Percentiles rank a stretch among this genome's conserved stretches.
Evolutionary conservation across 2,888 invertebrate species (phyloP).

Genomic region (Andrena marginata): DNA sequence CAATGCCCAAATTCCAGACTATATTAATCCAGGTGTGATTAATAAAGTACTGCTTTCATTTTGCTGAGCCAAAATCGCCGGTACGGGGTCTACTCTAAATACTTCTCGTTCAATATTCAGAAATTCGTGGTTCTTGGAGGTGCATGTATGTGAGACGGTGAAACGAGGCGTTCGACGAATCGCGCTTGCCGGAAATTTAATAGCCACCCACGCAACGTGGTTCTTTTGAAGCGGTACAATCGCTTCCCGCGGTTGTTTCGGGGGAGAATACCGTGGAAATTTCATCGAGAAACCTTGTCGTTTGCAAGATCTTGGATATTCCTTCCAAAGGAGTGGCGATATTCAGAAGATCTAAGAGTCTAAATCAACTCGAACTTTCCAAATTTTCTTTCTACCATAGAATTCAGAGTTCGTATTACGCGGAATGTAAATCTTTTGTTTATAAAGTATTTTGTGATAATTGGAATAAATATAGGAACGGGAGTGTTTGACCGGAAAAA

Average conservation of each 20-base stretch:
- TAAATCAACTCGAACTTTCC: not conserved
- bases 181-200: slow-evolving; percentile 25
- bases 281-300: not conserved
- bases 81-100: not conserved
- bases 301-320: not conserved
- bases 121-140: not conserved
- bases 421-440: not conserved
- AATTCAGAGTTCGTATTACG: not conserved
- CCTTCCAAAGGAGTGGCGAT: not conserved
- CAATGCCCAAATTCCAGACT: too few species aligned
- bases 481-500: too few species aligned
- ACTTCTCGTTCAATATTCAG: not conserved
- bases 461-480: too few species aligned
- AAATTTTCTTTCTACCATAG: not conserved
- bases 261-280: not conserved
- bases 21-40: too few species aligned
- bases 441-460: not conserved
- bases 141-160: not conserved
- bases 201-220: slow-evolving; percentile 1
- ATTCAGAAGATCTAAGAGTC: not conserved
- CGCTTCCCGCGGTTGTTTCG: not conserved
- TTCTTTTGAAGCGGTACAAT: slow-evolving; percentile 10
- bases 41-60: not conserved
- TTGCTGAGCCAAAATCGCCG: not conserved
- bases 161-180: slow-evolving; percentile 1